These are phyloP conservation scores for Bellardia pandia DNA, from an alignment of 2,888 invertebrate genomes.

Conservation along the genomic window DNA sequence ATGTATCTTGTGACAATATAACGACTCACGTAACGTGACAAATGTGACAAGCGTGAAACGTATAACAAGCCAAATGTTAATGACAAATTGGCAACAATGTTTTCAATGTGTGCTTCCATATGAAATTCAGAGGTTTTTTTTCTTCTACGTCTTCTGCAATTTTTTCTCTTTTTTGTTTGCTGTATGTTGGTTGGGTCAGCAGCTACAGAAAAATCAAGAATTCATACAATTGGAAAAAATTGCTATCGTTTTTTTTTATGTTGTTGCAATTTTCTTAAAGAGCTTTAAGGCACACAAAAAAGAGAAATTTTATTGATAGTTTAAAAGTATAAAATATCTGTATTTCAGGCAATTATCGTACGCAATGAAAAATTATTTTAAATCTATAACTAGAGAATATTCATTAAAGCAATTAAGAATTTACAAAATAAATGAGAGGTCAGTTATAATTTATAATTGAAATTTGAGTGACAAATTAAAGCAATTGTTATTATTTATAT, in stretches of 20 bases:
- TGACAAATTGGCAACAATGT: conserved; percentile 72
- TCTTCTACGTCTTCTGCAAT: background rate
- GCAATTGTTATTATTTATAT: too few species aligned
- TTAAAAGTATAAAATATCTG: background rate
- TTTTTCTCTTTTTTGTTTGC: background rate
- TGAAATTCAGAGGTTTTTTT: conserved; percentile 15
- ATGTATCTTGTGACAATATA: conserved; percentile 68
- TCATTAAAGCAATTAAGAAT: too few species aligned
- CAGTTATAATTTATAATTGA: too few species aligned
- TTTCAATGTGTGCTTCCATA: conserved; percentile 50
- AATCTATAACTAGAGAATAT: too few species aligned
- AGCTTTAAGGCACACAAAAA: background rate
- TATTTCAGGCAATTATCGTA: background rate
- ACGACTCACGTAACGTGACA: conserved; percentile 73
- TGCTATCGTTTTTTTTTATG: background rate
- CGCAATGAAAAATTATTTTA: background rate
- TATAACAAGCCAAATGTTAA: conserved; percentile 73
- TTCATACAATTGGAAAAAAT: conserved; percentile 19
- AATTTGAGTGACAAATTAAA: too few species aligned
- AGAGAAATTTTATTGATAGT: background rate
- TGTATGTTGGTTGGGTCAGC: background rate
- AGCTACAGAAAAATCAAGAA: conserved; percentile 15
- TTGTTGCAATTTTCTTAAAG: conserved; percentile 5
- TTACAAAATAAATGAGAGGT: too few species aligned
- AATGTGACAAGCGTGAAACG: conserved; percentile 73